Evolutionary conservation across 2,797 vertebrate genomes (phyloP).

Genomic region (Tenualosa thibaudeaui): DNA sequence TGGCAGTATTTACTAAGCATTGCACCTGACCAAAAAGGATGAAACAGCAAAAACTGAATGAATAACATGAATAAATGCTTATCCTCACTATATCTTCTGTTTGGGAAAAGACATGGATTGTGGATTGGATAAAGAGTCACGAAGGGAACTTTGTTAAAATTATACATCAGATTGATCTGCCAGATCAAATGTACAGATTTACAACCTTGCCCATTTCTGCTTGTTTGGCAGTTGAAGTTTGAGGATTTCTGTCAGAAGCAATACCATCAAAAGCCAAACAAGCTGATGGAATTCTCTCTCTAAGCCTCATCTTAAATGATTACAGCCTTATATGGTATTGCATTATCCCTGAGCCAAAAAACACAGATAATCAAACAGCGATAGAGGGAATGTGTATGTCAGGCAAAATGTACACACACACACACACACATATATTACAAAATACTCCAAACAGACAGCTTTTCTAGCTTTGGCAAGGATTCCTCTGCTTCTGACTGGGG

Average conservation of each 20-base stretch:
- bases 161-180: background rate
- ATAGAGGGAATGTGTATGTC: background rate
- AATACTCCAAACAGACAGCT: background rate
- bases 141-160: background rate
- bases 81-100: background rate
- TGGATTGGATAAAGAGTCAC: background rate
- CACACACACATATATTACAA: background rate
- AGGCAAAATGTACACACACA: background rate
- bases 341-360: background rate
- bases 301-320: background rate
- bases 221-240: background rate
- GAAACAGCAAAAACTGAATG: background rate
- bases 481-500: slow-evolving; percentile 18
- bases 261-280: background rate
- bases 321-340: background rate
- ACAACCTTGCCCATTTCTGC: background rate
- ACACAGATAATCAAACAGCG: background rate
- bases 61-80: background rate
- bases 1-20: background rate
- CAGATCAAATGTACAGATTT: background rate
- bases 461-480: background rate
- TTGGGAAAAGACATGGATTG: background rate
- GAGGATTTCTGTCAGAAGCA: background rate
- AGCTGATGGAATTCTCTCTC: background rate
- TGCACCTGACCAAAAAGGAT: background rate